Evolutionary conservation across 2,888 invertebrate genomes (phyloP), one percentile per base, ranked within the genome.

Genomic region (Oeneis ivallda): DNA sequence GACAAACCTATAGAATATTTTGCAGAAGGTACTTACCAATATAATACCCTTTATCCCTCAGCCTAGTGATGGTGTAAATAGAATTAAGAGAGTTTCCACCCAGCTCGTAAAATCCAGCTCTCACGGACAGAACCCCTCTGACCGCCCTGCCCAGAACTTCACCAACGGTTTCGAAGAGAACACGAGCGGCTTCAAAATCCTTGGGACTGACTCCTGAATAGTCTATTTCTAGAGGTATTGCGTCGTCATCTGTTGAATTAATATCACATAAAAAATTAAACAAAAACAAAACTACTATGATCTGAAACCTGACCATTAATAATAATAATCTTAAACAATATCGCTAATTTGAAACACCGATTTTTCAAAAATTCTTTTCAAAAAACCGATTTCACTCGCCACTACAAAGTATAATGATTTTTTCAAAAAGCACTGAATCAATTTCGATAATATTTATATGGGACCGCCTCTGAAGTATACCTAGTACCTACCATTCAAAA

Each of bases 51-150:
- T 94, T 94, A 64, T 97, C 96, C 54, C 94, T 92, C 58, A 98
- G 82, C 76, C 94, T 93, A 0, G 96, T 95, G 7, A 97, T 96
- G 0, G 96, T 96, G 72, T 94, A 95, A 66, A 97, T 95, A 0
- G 97, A 96, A 81, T 97, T 97, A 19, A 97, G 89, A 0, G 97
- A 97, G 79, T 97, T 97, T 11, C 97, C 97, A 1, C 97, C 97
- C 49, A 97, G 91, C 74, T 96, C 95, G 79, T 96, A 97, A 83
- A 97, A 97, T 73, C 96, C 96, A 0, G 95, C 94, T 17, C 93
- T 86, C 0, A 94, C 78, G 0, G 93, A 93, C 8, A 97, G 84
- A 0, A 93, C 92, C 0, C 93, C 92, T 7, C 96, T 89, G 0
- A 79, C 85, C 0, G 95, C 93, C 54, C 94, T 90, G 0, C 95